These are phyloP conservation scores for Pheosia tremula DNA, from an alignment of 2,888 invertebrate species.

Conservation along the genomic window DNA sequence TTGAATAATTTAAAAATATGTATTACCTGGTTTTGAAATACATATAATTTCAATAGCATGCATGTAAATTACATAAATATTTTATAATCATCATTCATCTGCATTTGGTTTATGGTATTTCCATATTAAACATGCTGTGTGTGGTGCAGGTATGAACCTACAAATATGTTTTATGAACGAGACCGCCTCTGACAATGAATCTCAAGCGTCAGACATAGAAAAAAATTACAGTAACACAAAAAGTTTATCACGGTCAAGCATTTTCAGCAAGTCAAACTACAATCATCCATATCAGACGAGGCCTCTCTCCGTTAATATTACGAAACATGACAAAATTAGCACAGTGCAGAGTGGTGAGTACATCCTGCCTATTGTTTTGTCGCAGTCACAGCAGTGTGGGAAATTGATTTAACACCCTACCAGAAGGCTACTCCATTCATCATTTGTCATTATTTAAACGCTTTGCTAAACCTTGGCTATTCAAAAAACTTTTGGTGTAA, in stretches of 20 bases:
- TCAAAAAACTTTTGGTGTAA: not conserved
- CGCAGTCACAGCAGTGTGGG: constrained; percentile 22
- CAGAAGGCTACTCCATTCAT: constrained; percentile 13
- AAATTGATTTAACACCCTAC: constrained; percentile 32
- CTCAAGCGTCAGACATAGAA: constrained; percentile 90
- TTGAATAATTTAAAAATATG: too few species aligned
- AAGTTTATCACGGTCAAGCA: constrained; percentile 71
- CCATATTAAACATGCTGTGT: constrained; percentile 46
- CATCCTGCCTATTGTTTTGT: constrained; percentile 43
- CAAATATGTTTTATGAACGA: constrained; percentile 99
- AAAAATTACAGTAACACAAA: constrained; percentile 70
- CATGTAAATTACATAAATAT: constrained; percentile 20
- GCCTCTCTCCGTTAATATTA: constrained; percentile 76
- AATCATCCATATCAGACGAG: constrained; percentile 81
- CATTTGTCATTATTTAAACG: constrained; percentile 11
- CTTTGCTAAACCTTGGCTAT: constrained; percentile 4
- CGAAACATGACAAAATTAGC: constrained; percentile 76
- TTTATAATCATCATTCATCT: constrained; percentile 20
- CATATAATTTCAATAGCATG: too few species aligned
- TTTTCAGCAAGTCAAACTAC: constrained; percentile 74
- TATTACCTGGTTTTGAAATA: not conserved
- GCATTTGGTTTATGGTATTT: constrained; percentile 50
- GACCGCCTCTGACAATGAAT: constrained; percentile 93
- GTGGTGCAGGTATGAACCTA: constrained; percentile 91
- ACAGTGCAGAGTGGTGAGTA: constrained; percentile 74